Percentiles rank a stretch among this genome's conserved stretches.
Conservation (phyloP, 2,888 invertebrate genomes). For the Cylindroiulus punctatus region DNA sequence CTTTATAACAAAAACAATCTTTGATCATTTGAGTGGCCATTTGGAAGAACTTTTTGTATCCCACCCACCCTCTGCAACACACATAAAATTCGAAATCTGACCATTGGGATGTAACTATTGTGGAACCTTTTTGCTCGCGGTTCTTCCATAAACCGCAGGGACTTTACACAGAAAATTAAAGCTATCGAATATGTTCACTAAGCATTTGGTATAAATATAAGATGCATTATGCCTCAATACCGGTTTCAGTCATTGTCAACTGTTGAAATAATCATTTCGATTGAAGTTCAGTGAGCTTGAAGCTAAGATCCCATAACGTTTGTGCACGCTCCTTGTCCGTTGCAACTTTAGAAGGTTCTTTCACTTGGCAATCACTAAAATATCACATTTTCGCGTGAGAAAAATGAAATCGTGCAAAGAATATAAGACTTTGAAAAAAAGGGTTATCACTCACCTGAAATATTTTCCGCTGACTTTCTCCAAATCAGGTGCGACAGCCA, state of each 20-base stretch:
- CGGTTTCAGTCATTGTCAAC: constrained; percentile 58
- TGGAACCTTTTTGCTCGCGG: no score
- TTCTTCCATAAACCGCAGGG: neutral
- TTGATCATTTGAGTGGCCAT: no score
- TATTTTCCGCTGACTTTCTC: constrained; percentile 57
- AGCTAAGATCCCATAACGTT: constrained; percentile 60
- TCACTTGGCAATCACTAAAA: constrained; percentile 56
- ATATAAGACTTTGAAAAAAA: neutral
- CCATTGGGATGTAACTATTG: no score
- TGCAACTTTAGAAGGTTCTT: constrained; percentile 57
- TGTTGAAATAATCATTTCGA: neutral
- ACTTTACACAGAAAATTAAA: neutral
- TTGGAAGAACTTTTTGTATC: no score
- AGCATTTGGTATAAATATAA: neutral
- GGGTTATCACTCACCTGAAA: constrained; percentile 54
- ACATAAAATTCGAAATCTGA: no score
- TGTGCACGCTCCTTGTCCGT: constrained; percentile 58
- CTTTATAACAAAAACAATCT: no score
- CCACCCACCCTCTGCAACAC: no score
- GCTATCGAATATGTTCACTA: neutral
- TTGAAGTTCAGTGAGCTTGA: constrained; percentile 51
- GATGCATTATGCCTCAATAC: neutral
- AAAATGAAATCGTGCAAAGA: constrained; percentile 28
- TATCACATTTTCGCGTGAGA: neutral
- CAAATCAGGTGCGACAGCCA: constrained; percentile 57